Percentiles rank a stretch among this genome's conserved stretches.
Evolutionary conservation across 2,888 invertebrate genomes (phyloP).

Genomic region (Thera britannica): DNA sequence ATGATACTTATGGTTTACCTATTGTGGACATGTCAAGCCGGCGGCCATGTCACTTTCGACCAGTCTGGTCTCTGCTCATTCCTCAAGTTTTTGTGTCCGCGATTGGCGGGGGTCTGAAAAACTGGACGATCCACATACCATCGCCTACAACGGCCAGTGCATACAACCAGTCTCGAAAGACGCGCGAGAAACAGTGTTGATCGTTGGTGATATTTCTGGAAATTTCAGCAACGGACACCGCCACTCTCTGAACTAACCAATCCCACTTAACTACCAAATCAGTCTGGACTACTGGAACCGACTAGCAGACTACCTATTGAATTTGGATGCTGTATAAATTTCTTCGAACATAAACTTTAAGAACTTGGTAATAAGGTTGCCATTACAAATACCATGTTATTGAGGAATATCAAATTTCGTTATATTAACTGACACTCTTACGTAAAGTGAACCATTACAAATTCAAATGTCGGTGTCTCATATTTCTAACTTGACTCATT

Average conservation of each 20-base stretch:
- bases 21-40: conserved; percentile 79
- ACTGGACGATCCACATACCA: conserved; percentile 85
- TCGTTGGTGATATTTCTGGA: conserved; percentile 81
- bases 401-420: conserved; percentile 26
- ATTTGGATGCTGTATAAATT: conserved; percentile 48
- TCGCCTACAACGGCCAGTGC: conserved; percentile 82
- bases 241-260: conserved; percentile 65
- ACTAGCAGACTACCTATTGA: conserved; percentile 57
- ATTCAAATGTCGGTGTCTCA: conserved; percentile 14
- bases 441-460: conserved; percentile 24
- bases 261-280: conserved; percentile 57
- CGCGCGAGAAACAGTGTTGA: conserved; percentile 72
- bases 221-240: conserved; percentile 83
- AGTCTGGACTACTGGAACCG: conserved; percentile 68
- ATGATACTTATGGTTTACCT: conserved; percentile 85
- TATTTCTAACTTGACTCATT: conserved; percentile 14
- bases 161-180: conserved; percentile 72
- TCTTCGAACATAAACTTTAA: conserved; percentile 60
- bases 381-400: conserved; percentile 56
- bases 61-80: conserved; percentile 75
- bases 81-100: conserved; percentile 79
- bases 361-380: conserved; percentile 70
- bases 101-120: conserved; percentile 83
- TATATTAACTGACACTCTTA: conserved; percentile 4
- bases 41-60: conserved; percentile 79